Evolutionary conservation across 2,888 invertebrate genomes (phyloP).

Genomic region (Erpobdella octoculata): DNA sequence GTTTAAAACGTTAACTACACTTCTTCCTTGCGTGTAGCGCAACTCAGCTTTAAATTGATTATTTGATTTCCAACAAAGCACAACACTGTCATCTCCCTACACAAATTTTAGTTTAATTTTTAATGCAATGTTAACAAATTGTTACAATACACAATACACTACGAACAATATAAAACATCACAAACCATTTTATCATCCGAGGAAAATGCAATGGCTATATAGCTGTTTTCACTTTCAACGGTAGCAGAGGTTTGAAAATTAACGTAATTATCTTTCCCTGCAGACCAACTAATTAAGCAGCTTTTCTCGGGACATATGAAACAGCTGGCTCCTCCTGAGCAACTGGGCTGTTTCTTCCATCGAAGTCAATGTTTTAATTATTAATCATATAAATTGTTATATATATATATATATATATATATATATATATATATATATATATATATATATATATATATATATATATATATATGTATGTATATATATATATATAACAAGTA

Average conservation of each 20-base stretch:
- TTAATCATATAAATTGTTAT: no score
- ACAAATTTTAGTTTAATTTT: background rate
- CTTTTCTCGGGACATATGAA: conserved; percentile 7
- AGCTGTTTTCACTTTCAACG: background rate
- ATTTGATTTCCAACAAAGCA: background rate
- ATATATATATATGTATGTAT: no score
- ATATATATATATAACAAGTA: no score
- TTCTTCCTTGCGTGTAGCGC: background rate
- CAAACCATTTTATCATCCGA: conserved; percentile 21
- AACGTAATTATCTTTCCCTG: background rate
- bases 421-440: no score
- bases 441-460: no score
- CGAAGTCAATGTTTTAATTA: no score
- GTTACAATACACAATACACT: background rate
- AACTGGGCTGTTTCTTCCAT: no score
- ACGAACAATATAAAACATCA: background rate
- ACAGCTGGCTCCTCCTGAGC: no score
- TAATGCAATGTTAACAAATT: background rate
- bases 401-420: no score
- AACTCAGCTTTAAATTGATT: background rate
- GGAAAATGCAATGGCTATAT: conserved; percentile 18
- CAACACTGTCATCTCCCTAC: conserved; percentile 11
- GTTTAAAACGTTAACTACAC: background rate
- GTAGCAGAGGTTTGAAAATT: background rate
- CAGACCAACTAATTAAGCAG: conserved; percentile 2